These are phyloP conservation scores for Gephyroberyx darwinii DNA, from an alignment of 2,797 vertebrate species.

Conservation along the genomic window DNA sequence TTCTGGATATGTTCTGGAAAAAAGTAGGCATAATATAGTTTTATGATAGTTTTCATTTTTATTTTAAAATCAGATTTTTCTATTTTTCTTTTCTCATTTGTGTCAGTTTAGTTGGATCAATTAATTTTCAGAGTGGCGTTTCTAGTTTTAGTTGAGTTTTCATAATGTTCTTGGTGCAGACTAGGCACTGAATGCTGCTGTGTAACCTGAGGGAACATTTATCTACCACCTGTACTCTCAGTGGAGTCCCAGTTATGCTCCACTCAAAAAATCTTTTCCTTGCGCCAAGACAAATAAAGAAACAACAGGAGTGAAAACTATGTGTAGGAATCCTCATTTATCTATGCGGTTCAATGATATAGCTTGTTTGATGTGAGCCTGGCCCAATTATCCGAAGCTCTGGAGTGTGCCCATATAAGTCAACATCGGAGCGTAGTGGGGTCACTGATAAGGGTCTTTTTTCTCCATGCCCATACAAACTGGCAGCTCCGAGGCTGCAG, in stretches of 20 bases:
- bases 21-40: not conserved
- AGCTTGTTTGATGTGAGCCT: conserved; percentile 26
- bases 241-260: too few species aligned
- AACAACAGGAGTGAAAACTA: conserved; percentile 3
- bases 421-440: conserved; percentile 30
- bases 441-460: conserved; percentile 56
- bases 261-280: too few species aligned
- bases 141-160: too few species aligned
- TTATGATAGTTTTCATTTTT: not conserved
- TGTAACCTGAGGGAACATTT: too few species aligned
- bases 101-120: not conserved
- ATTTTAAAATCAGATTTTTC: not conserved
- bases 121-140: too few species aligned
- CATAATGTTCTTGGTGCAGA: too few species aligned
- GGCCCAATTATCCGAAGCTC: conserved; percentile 20
- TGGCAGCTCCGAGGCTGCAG: conserved; percentile 39
- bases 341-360: not conserved
- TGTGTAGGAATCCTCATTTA: not conserved
- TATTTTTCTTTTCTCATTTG: not conserved
- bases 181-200: too few species aligned
- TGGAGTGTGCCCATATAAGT: conserved; percentile 52
- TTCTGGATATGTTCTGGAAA: conserved; percentile 18
- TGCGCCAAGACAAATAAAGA: not conserved
- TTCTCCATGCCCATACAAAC: conserved; percentile 30
- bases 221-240: too few species aligned